Evolutionary conservation across 2,797 vertebrate species (phyloP), one percentile per base, ranked within the genome.

Genomic region (Gastrophryne carolinensis): DNA sequence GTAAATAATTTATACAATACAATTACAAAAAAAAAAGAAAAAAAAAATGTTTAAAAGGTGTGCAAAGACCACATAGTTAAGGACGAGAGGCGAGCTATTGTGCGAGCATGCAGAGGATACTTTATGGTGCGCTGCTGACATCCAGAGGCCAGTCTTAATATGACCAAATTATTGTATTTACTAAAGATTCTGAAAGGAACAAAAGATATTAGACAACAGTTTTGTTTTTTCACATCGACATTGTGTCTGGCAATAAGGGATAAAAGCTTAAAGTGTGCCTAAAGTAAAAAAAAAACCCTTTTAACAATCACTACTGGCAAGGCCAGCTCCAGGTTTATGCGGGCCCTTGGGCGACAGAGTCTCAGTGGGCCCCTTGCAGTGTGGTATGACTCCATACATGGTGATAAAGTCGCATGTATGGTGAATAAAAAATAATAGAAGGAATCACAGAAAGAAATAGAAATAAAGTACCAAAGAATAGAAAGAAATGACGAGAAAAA

Each of bases 1-100:
- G 86, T 91, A 86, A 92, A 92, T 91, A 90, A 93, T 92, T 92
- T 90, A 93, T 90, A 86, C 87, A 80, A 93, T 90, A 86, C 87
- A 80, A 76, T 79, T 84, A 80, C 58, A 80, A 85, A 29, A 87
- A 85, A 88, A 85, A 79, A 81, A 77, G 79, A 87, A 85, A 88
- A 85, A 79, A 81, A 77, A 78, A 79, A 81, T 87, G 82, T 84
- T 90, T 79, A 56, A 63, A 87, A 90, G 84, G 84, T 90, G 82
- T 79, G 83, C 80, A 72, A 82, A 82, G 85, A 86, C 78, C 78
- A 80, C 61, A 81, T 76, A 72, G 74, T 39, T 65, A 71, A 78
- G 82, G 80, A 81, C 83, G 82, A 73, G 72, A 80, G 84, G 85
- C 74, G 66, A 81, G 79, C 65, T 23, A 23, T 81, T 81, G 35